A percentile compares a stretch with the other conserved stretches of the same genome.
Conservation (phyloP, 2,888 invertebrate species). For the Hoplodrina blanda region DNA sequence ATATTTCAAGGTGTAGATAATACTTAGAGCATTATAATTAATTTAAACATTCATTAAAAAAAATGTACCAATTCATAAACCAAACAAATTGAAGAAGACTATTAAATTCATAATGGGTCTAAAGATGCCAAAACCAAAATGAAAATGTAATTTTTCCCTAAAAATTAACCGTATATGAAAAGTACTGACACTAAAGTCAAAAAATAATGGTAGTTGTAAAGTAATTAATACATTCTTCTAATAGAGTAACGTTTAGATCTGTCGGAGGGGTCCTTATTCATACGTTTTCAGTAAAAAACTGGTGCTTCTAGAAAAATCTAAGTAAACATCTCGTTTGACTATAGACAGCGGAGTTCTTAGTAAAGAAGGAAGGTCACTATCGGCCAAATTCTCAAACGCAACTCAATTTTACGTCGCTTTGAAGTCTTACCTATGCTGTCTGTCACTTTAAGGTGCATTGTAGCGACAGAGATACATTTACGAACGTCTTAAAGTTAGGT, state of each 20-base stretch:
- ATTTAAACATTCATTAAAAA: too few species aligned
- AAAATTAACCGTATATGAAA: neutral
- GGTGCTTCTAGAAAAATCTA: constrained; percentile 50
- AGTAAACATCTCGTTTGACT: constrained; percentile 11
- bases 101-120: neutral
- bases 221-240: constrained; percentile 36
- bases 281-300: constrained; percentile 17
- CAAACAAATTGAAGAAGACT: too few species aligned
- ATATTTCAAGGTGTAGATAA: too few species aligned
- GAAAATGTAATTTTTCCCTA: neutral
- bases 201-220: constrained; percentile 38
- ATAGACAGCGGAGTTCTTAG: constrained; percentile 7
- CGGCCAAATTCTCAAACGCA: neutral
- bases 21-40: too few species aligned
- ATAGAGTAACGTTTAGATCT: constrained; percentile 39
- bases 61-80: too few species aligned
- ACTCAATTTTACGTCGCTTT: neutral
- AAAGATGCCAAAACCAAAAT: neutral
- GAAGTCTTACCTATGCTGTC: neutral
- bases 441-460: neutral
- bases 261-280: constrained; percentile 35
- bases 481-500: neutral
- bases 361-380: neutral
- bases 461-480: neutral
- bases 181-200: constrained; percentile 20